Evolutionary conservation across 53 echinoderm and acorn worm species (phyloP), one percentile per base, ranked within the genome.

Genomic region (Luidia sarsii): DNA sequence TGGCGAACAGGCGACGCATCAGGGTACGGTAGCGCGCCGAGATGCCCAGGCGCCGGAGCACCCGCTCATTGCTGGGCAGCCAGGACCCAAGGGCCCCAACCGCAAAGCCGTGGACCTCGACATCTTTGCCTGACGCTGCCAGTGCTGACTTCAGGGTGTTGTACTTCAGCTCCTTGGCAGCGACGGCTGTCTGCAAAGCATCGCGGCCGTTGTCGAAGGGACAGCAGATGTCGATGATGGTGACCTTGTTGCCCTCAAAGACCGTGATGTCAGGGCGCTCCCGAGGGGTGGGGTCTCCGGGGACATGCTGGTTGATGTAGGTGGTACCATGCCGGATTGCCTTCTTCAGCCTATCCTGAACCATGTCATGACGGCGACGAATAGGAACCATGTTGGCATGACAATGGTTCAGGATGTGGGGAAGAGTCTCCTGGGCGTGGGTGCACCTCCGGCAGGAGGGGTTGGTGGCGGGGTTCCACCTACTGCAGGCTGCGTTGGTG

Each of bases 181-280:
- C 7, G 18, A 16, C 52, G 52, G 52, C 52, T 14, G 52, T 9
- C 52, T 52, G 16, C 3, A 52, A 16, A 14, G 38, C 54, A 54
- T 82, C 68, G 3, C 66, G 68, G 55, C 45, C 68, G 20, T 82
- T 68, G 68, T 68, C 68, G 45, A 68, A 68, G 18, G 68, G 57
- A 33, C 54, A 30, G n/a, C 55, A 39, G 6, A 82, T 31, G 43
- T 82, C 68, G 45, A 68, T 21, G 19, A 80, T 80, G 64, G 80
- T 64, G 46, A 80, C 34, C 30, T 80, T 80, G 64, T 62, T 13
- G 21, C 80, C 80, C 46, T 80, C 65, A 7, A 80, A 13, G 32
- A 68, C 82, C 22, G 59, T 57, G 68, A 57, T 68, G 32, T 82
- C 82, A 0, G 69, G 69, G 16, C 69, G 52, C 57, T 82, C 53